Base-by-base conservation (phyloP, 2,888 invertebrate genomes). In the Eurytoma adleriae region DNA sequence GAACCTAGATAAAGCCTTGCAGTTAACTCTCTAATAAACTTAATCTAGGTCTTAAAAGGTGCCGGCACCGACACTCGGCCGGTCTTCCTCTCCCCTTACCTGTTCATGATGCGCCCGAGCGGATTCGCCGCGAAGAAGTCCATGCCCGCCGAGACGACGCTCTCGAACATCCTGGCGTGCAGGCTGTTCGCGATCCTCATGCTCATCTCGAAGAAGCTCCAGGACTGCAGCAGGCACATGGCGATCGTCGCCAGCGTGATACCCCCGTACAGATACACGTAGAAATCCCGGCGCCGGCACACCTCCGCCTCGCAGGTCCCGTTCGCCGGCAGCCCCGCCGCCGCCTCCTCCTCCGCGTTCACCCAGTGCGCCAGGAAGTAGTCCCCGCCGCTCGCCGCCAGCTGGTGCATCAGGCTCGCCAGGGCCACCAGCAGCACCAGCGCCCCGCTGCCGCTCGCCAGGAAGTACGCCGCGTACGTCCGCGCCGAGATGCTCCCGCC, bases 61-160 rank as follows among this genome's bases (percentile, higher is more conserved):
- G 10, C 10, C 40, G 40, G 40, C 24, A 24, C 40, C 40, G 40
- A 40, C 40, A 10, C 40, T 40, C 40, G 10, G 40, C 48, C 10
- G 4, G 1, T n/a, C 10, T 10, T 3, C 5, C 1, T 16, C 10
- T 16, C 20, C 12, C 68, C 10, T 78, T 83, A 89, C 89, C 89
- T 92, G 91, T 97, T 98, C 78, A 98, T 91, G 86, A 98, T 95
- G 59, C 96, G 91, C 0, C 96, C 96, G 0, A 95, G 94, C 0
- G 97, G 96, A 91, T 97, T 98, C 4, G 93, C 93, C 89, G 97
- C 96, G 91, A 98, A 98, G 91, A 98, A 98, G 18, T 94, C 92
- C 93, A 97, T 96, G 0, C 95, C 94, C 0, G 96, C 95, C n/a
- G 95, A 92, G 1, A 96, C 94, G 56, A 98, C 94, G 48, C 95